Evolutionary conservation across 2,113 vertebrate genomes (phyloP).

Genomic region (Vulpes lagopus): DNA sequence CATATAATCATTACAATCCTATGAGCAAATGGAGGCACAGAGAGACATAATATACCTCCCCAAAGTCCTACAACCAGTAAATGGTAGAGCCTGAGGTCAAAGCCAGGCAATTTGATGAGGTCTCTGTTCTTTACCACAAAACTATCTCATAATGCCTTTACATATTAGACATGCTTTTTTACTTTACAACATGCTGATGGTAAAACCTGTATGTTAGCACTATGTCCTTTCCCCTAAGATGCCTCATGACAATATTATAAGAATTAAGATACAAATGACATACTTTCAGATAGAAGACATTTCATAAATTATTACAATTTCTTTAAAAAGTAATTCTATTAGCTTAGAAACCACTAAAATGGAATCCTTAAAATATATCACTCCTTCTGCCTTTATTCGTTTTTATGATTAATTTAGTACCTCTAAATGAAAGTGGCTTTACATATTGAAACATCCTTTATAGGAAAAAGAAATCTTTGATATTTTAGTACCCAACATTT

Average conservation of each 20-base stretch:
- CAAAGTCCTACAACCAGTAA: neutral
- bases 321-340: slow-evolving; percentile 80
- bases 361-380: slow-evolving; percentile 74
- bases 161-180: neutral
- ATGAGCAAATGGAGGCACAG: neutral
- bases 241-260: neutral
- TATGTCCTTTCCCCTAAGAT: neutral
- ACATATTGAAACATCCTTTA: slow-evolving; percentile 71
- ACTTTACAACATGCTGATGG: neutral
- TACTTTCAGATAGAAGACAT: slow-evolving; percentile 57
- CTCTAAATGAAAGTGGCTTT: slow-evolving; percentile 66
- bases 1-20: neutral
- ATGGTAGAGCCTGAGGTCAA: neutral
- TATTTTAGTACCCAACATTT: slow-evolving; percentile 66
- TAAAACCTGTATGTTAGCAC: neutral
- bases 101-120: neutral
- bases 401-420: slow-evolving; percentile 77
- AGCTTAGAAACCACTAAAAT: slow-evolving; percentile 78
- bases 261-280: slow-evolving; percentile 63
- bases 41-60: neutral
- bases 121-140: neutral
- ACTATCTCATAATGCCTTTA: neutral
- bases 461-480: slow-evolving; percentile 59
- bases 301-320: slow-evolving; percentile 79
- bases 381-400: slow-evolving; percentile 49